Base-by-base conservation (phyloP, 1,140 invertebrate species). In the Pseudomyrmex gracilis region DNA sequence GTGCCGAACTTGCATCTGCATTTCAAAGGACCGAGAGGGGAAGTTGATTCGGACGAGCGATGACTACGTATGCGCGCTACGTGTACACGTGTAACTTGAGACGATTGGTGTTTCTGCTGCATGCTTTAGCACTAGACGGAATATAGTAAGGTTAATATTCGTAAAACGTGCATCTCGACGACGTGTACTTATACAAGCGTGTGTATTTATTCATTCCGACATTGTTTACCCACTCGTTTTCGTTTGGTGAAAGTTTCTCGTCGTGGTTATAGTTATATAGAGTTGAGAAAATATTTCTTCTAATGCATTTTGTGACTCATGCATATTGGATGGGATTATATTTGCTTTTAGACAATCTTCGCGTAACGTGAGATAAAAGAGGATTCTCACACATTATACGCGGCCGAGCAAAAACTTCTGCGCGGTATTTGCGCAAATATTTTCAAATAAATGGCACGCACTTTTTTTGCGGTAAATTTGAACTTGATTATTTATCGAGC, bases 11-110 rank as follows among this genome's bases (percentile, higher is more conserved):
- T 70, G 82, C 61, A 87, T 87, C 86, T 80, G 73, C 85, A 87
- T 87, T 58, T 84, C 86, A 87, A 87, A 87, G 86, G 68, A 53
- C 61, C 45, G 61, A 61, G 60, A 57, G 24, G 24, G 51, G 34
- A 63, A 66, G 53, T 85, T 13, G 70, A 61, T 70, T 78, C 17
- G 64, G 76, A 87, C 86, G 73, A 84, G 68, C 60, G 57, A 63
- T 70, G 80, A 84, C 85, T 87, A 70, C 85, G 73, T 67, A 71
- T 83, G 55, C 67, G 82, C 73, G 74, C 55, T 67, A 73, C 13
- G 57, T 47, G 8, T 87, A 78, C 22, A 20, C 51, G n/a, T 51
- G 67, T 68, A 73, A 61, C 64, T 58, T 58, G 77, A 47, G n/a
- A 70, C 51, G 53, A 60, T 80, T 71, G 76, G 34, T 80, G 53